Base-by-base conservation (phyloP, 2,797 vertebrate species). In the Ceyx erithaca region DNA sequence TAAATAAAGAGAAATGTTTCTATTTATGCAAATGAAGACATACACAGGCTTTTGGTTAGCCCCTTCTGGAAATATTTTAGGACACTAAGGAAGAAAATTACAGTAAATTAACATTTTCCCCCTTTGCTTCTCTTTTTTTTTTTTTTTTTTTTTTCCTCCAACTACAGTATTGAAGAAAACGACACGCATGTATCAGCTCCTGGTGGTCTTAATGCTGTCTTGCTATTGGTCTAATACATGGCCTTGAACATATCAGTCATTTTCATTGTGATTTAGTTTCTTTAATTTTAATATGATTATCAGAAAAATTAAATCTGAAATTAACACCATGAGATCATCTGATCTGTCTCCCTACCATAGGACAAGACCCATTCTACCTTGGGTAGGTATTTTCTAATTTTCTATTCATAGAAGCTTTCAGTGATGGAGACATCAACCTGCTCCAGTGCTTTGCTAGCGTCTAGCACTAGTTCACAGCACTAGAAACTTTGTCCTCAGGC, bases 281-380 rank as follows among this genome's bases (percentile, higher is more conserved):
- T 76, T 87, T 82, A 80, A 41, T 80, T 80, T 91, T 48, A 84
- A 48, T 61, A 69, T 6, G 31, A 63, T 80, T 67, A 57, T 70
- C 28, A 80, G 69, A 84, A 91, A 92, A 92, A 90, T 70, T 55
- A 87, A 89, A 30, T n/a, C 48, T 90, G 43, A 43, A 89, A 73
- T 62, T 82, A 82, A 35, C 30, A 58, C 43, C 0, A 1, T 59
- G 64, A 85, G 37, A 82, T 81, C 21, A 79, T 62, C 55, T 2
- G 20, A 17, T 79, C 49, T 22, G 54, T 81, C 46, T 75, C 18
- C 7, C 11, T 54, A 21, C 30, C 37, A 7, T 30, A 61, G 59
- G 58, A 40, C 45, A 85, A 92, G 59, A 76, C 57, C 48, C 12
- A 9, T 63, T 30, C 79, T 66, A 76, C 21, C 19, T 76, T 2